Conservation (phyloP, 2,797 vertebrate species). For the Natrix natrix region DNA sequence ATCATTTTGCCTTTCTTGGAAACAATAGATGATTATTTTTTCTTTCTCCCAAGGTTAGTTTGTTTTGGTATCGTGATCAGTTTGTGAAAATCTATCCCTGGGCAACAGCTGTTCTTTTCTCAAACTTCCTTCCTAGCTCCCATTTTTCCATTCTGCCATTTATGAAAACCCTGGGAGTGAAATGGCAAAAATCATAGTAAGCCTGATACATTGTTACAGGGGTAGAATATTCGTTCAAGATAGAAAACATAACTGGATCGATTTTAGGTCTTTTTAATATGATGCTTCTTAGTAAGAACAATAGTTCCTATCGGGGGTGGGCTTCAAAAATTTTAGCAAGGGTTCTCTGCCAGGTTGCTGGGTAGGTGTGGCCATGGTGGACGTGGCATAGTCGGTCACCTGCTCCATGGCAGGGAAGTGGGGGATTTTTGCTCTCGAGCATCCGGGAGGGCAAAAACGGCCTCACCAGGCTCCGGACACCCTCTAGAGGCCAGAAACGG, state of each 20-base stretch:
- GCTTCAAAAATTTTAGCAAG: too few species aligned
- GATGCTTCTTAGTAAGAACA: neutral
- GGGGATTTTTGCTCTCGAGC: too few species aligned
- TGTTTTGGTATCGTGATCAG: neutral
- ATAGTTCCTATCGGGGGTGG: neutral
- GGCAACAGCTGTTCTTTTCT: conserved; percentile 10
- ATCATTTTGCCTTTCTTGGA: neutral
- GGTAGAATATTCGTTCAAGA: neutral
- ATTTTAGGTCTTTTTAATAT: conserved; percentile 7
- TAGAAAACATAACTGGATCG: neutral
- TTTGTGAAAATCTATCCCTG: conserved; percentile 14
- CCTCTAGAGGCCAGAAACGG: too few species aligned
- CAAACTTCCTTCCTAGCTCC: neutral
- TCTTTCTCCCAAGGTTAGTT: conserved; percentile 16
- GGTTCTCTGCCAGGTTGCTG: too few species aligned
- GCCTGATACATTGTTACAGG: neutral
- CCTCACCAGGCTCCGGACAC: too few species aligned
- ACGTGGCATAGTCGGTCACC: too few species aligned
- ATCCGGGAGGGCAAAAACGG: too few species aligned
- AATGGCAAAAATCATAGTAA: neutral
- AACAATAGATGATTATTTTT: neutral
- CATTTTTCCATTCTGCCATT: neutral
- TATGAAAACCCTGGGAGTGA: neutral
- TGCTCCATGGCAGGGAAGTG: too few species aligned
- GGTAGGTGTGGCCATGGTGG: too few species aligned